Percentiles rank a stretch among this genome's conserved stretches.
Evolutionary conservation across 2,113 vertebrate species (phyloP).

Genomic region (Aythya baeri): DNA sequence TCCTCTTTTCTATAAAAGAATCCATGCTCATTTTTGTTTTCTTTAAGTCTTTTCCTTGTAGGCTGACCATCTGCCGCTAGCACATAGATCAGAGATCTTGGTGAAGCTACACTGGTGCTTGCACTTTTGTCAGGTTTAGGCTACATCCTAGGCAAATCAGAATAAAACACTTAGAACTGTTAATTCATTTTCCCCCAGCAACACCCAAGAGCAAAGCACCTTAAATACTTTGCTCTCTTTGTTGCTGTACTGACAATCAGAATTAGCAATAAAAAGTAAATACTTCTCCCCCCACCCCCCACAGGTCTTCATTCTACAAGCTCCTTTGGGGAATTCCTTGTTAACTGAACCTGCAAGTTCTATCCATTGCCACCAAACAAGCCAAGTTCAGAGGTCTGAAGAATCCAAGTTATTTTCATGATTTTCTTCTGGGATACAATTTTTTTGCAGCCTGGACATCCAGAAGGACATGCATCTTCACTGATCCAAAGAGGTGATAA

Average conservation of each 20-base stretch:
- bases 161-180: neutral
- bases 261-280: neutral
- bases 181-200: neutral
- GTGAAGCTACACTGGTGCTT: neutral
- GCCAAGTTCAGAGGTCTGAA: neutral
- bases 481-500: neutral
- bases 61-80: neutral
- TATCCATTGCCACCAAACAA: neutral
- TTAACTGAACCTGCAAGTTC: neutral
- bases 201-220: neutral
- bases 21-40: neutral
- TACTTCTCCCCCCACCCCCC: too few species aligned
- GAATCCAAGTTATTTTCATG: neutral
- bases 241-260: neutral
- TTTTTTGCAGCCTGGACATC: neutral
- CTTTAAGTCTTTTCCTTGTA: neutral
- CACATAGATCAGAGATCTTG: neutral
- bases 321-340: neutral
- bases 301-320: neutral
- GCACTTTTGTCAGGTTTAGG: neutral
- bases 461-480: accelerated
- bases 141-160: neutral
- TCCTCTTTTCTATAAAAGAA: neutral
- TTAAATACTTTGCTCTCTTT: neutral
- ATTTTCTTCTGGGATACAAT: neutral